These are phyloP conservation scores for Gracilinanus agilis DNA, from an alignment of 2,113 vertebrate species.

Conservation along the genomic window DNA sequence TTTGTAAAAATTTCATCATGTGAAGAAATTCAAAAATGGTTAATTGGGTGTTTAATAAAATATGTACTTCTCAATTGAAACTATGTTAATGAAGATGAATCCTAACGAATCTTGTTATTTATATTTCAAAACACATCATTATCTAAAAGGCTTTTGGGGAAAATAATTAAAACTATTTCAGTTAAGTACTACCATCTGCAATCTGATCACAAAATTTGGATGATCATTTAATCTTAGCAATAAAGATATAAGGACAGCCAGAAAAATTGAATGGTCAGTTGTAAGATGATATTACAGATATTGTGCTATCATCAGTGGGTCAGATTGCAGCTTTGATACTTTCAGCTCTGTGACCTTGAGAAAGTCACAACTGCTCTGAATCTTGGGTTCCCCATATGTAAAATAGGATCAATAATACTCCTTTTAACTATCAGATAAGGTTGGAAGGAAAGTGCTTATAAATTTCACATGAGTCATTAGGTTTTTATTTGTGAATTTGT, in stretches of 20 bases:
- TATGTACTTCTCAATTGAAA: background rate
- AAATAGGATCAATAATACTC: background rate
- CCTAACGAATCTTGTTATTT: background rate
- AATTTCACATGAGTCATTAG: background rate
- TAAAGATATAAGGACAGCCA: background rate
- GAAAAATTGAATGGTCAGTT: background rate
- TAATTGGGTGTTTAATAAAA: background rate
- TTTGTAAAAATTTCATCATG: background rate
- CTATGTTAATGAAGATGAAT: background rate
- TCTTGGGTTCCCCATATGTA: background rate
- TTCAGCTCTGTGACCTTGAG: background rate
- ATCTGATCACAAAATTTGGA: background rate
- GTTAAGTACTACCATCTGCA: background rate
- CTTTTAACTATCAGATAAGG: background rate
- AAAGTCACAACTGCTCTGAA: background rate
- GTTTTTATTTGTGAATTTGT: background rate
- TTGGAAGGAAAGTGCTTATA: background rate
- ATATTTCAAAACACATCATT: background rate
- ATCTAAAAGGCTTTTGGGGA: background rate
- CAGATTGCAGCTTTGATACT: background rate
- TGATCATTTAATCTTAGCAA: background rate
- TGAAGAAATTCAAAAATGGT: background rate
- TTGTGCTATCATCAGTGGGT: background rate
- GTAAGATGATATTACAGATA: background rate
- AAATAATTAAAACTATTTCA: background rate